Conservation (phyloP, 2,797 vertebrate genomes). For the Sebastes itinus region DNA sequence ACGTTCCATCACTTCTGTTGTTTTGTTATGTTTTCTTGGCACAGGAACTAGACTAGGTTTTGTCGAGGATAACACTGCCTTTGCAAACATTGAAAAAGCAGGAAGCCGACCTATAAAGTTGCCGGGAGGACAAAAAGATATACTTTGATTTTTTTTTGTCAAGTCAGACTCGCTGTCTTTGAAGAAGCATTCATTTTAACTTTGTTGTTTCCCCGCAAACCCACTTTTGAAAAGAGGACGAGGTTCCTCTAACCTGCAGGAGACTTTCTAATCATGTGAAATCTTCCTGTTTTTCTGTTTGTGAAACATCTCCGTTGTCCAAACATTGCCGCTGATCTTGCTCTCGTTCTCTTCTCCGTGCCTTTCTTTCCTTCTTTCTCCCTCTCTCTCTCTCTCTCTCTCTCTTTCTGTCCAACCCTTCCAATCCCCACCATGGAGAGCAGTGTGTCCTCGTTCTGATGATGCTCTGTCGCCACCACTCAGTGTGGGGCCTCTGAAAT, state of each 20-base stretch:
- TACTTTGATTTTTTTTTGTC: not conserved
- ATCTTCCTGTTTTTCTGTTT: not conserved
- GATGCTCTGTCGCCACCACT: conserved; percentile 54
- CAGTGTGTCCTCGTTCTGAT: conserved; percentile 63
- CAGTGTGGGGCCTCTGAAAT: conserved; percentile 68
- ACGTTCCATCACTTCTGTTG: not conserved
- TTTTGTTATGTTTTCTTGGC: not conserved
- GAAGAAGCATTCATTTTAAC: not conserved
- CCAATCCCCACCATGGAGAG: conserved; percentile 45
- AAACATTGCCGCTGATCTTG: not conserved
- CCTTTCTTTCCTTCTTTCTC: not conserved
- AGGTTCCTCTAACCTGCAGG: not conserved
- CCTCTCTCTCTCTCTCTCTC: not conserved
- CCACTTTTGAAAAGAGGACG: not conserved
- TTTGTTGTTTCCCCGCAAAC: not conserved
- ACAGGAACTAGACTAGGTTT: not conserved
- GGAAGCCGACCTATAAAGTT: conserved; percentile 1
- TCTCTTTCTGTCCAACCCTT: conserved; percentile 1
- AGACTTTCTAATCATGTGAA: not conserved
- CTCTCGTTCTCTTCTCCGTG: not conserved
- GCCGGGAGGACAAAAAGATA: not conserved
- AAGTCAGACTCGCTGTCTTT: not conserved
- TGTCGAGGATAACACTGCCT: not conserved
- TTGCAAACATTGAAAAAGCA: not conserved
- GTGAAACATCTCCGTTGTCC: not conserved